Percentiles rank a stretch among this genome's conserved stretches.
phyloP scores from a whole-genome alignment of 2,888 invertebrate genomes.

The Fissipunctia ypsillon region DNA sequence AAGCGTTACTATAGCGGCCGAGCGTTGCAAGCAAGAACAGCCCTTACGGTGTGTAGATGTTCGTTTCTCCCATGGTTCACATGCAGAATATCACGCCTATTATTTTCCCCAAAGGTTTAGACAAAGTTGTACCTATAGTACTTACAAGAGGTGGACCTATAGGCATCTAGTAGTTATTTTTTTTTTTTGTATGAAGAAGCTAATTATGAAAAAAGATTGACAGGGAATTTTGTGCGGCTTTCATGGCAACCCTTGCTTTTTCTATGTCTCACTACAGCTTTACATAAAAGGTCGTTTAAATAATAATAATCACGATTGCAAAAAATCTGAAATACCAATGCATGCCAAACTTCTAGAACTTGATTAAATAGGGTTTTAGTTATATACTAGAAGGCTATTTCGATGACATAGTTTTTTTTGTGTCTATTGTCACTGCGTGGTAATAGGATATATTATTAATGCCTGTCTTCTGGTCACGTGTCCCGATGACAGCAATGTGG shows the following conservation, averaged over 20 bases:
- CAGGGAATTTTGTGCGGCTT: not conserved
- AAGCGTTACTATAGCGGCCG: too few species aligned
- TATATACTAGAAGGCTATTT: not conserved
- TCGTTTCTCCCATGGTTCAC: too few species aligned
- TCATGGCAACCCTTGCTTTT: constrained; percentile 12
- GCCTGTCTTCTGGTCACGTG: too few species aligned
- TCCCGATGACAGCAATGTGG: too few species aligned
- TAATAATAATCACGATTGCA: not conserved
- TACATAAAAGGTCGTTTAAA: too few species aligned
- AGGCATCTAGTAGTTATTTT: not conserved
- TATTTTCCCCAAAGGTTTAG: too few species aligned
- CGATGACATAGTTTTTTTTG: not conserved
- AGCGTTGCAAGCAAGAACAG: too few species aligned
- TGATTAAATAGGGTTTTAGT: not conserved
- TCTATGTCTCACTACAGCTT: not conserved
- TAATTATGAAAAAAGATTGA: not conserved
- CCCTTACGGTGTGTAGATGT: too few species aligned
- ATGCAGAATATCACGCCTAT: too few species aligned
- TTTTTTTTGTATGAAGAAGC: not conserved
- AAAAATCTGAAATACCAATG: constrained; percentile 21
- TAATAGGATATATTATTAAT: too few species aligned
- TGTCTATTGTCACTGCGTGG: not conserved
- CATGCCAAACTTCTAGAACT: not conserved
- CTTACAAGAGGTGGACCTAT: not conserved
- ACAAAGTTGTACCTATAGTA: too few species aligned